A percentile compares a stretch with the other conserved stretches of the same genome.
phyloP scores from a whole-genome alignment of 2,888 invertebrate species.

The Keiferia lycopersicella region DNA sequence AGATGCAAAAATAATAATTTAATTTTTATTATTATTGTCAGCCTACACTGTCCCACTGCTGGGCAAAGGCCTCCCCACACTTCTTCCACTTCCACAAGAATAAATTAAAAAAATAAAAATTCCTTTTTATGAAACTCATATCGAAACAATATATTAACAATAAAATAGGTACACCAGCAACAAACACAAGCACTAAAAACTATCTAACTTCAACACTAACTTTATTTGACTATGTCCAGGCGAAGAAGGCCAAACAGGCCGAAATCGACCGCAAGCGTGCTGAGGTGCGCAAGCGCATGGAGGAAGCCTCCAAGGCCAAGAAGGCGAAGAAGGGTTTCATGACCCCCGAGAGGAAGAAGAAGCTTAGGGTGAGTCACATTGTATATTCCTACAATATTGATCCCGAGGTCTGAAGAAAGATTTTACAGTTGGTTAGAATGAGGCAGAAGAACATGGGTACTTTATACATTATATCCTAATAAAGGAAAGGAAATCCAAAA shows the following conservation, averaged over 20 bases:
- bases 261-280: slow-evolving; percentile 99
- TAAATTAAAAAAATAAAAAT: too few species aligned
- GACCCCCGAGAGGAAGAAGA: slow-evolving; percentile 99
- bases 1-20: too few species aligned
- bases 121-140: too few species aligned
- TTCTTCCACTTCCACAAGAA: too few species aligned
- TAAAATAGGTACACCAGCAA: neutral
- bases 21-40: too few species aligned
- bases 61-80: too few species aligned
- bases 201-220: neutral
- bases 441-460: too few species aligned
- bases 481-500: too few species aligned
- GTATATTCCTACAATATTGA: neutral
- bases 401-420: neutral
- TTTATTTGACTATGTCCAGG: slow-evolving; percentile 78
- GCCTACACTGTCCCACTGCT: too few species aligned
- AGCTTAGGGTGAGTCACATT: slow-evolving; percentile 92
- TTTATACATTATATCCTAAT: too few species aligned
- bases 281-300: slow-evolving; percentile 99
- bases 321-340: slow-evolving; percentile 99
- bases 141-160: too few species aligned
- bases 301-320: slow-evolving; percentile 99
- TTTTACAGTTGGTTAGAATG: neutral
- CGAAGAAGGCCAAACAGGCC: slow-evolving; percentile 98
- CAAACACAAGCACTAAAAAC: neutral